Evolutionary conservation across 2,888 invertebrate species (phyloP), one percentile per base, ranked within the genome.

Genomic region (Macropis europaea): DNA sequence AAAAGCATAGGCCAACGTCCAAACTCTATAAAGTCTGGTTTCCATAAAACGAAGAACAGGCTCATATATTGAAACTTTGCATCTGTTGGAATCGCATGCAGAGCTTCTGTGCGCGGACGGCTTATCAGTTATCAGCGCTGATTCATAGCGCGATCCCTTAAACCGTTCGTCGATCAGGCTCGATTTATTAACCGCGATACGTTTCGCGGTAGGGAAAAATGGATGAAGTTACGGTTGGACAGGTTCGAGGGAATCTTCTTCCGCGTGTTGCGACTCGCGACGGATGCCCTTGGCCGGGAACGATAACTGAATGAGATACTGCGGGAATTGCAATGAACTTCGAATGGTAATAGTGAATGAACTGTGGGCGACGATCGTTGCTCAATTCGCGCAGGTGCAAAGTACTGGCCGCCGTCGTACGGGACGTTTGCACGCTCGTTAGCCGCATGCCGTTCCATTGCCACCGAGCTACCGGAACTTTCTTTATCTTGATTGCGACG

Each of bases 291-390:
- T 69, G 69, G 57, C 36, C 38, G 50, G 61, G 34, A 61, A 61
- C 60, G 60, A 36, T 61, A 30, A 32, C 34, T 47, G 45, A 57
- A 47, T 28, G 32, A 63, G 48, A 50, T 60, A 38, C 56, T 34
- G 15, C 24, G 3, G 43, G 24, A 34, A 66, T 45, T 24, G 48
- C 59, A 52, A 32, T 64, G 77, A 68, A 76, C 72, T 63, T 68
- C 57, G 64, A 47, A 61, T 68, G 42, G 57, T 50, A 68, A 73
- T 64, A 22, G 4, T 38, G 72, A 62, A 73, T 61, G 57, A 62
- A 60, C 48, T n/a, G 72, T 63, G 75, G 72, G 62, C 68, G 77
- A 79, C 11, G 36, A 60, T 11, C 28, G 68, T 76, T 77, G 61
- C 69, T 77, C 54, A 62, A 77, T 73, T 42, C 34, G 24, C 34